phyloP scores from a whole-genome alignment of 2,888 invertebrate species.

The Cepaea hortensis region DNA sequence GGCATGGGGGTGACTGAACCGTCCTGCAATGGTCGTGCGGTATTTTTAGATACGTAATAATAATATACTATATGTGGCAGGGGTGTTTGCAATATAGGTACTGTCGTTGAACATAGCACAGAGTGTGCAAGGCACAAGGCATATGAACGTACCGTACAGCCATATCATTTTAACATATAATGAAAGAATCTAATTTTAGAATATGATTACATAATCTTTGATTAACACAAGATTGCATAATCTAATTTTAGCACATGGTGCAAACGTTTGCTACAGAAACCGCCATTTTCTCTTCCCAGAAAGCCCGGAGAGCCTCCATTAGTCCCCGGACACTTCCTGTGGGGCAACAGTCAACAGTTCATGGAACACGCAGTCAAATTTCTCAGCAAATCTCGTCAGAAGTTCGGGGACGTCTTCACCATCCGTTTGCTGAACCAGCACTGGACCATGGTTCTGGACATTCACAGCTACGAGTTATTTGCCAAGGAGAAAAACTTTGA shows the following conservation, averaged over 20 bases:
- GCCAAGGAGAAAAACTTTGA: conserved; percentile 74
- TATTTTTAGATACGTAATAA: too few relatives aligned
- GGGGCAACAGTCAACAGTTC: conserved; percentile 74
- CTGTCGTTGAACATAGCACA: too few relatives aligned
- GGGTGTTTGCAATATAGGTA: too few relatives aligned
- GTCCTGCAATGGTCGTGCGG: too few relatives aligned
- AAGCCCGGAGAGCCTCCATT: conserved; percentile 71
- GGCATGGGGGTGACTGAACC: too few relatives aligned
- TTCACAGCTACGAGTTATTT: conserved; percentile 72
- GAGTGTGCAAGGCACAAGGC: too few relatives aligned
- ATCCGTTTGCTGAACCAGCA: conserved; percentile 74
- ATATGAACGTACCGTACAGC: too few relatives aligned
- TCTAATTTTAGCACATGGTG: not conserved
- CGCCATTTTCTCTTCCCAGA: conserved; percentile 56
- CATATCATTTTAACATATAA: not conserved
- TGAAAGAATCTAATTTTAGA: too few relatives aligned
- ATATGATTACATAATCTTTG: too few relatives aligned
- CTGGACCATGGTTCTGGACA: conserved; percentile 74
- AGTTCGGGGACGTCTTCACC: conserved; percentile 74
- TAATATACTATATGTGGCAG: too few relatives aligned
- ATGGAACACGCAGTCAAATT: conserved; percentile 73
- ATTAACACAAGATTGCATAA: too few relatives aligned
- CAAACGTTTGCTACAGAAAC: not conserved
- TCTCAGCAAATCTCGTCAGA: conserved; percentile 66
- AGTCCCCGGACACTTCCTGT: conserved; percentile 70